Evolutionary conservation across 2,888 invertebrate species (phyloP), one percentile per base, ranked within the genome.

Genomic region (Cheilosia grossa): DNA sequence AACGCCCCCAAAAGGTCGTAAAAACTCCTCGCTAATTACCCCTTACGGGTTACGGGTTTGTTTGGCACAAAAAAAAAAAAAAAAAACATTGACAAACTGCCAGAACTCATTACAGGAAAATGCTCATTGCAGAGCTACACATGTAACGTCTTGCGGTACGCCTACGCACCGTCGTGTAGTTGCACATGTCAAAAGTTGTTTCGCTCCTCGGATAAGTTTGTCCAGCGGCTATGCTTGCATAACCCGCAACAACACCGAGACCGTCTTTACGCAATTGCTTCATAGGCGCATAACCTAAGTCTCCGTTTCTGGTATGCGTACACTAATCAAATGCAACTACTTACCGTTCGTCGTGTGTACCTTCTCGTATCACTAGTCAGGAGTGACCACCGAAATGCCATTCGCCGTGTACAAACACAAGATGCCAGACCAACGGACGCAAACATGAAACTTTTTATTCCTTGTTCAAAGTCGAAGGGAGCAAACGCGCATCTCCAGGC

Each of bases 51-150:
- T 75, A 21, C 21, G 33, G 49, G 30, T 30, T 27, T 27, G 27
- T 6, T 51, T 61, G 63, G 30, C 27, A 19, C 3, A 83, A 30
- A 37, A 83, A n/a, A n/a, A n/a, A n/a, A n/a, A n/a, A n/a, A n/a
- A n/a, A n/a, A n/a, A 70, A 75, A 80, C 83, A 85, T 85, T 85
- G 85, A 81, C 85, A 85, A 81, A 81, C 85, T 63, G 67, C 81
- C 70, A 85, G 72, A 70, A 66, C 72, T 72, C 85, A 81, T 80
- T 85, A 72, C 19, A 51, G 27, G 40, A 42, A 77, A 72, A 61
- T 59, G 56, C 47, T 40, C 49, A 30, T 53, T 54, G 66, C 59
- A 59, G 64, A 66, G 44, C 47, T 47, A 54, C 51, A 58, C 37
- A 58, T 58, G 51, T 6, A 61, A 69, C 56, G 70, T 67, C 54